Evolutionary conservation across 2,888 invertebrate genomes (phyloP).

Genomic region (Xanthostigma xanthostigma): DNA sequence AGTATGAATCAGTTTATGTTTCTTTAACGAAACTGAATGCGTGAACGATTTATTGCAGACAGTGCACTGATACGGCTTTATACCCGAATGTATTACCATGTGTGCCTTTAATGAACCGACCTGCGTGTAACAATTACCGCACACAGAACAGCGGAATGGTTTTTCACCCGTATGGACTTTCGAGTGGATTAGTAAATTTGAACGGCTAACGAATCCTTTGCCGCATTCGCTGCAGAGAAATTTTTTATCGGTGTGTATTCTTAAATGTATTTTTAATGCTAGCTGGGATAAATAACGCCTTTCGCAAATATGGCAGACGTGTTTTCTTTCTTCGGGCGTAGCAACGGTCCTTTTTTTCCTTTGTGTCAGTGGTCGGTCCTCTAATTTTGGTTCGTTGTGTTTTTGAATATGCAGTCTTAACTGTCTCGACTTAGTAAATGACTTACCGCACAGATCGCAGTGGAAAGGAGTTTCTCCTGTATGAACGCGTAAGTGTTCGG

Average conservation of each 20-base stretch:
- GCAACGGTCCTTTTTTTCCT: too few species aligned
- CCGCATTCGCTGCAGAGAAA: constrained; percentile 12
- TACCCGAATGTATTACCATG: too few species aligned
- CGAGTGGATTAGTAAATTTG: constrained; percentile 5
- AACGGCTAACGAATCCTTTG: constrained; percentile 8
- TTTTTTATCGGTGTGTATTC: constrained; percentile 8
- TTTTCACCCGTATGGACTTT: constrained; percentile 20
- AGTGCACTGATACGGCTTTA: not conserved
- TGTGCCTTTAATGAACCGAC: too few species aligned
- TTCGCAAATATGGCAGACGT: constrained; percentile 8
- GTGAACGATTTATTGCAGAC: not conserved
- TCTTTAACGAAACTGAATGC: not conserved
- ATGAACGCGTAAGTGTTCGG: not conserved
- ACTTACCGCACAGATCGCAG: constrained; percentile 8
- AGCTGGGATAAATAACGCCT: constrained; percentile 6
- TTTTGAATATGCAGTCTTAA: constrained; percentile 3
- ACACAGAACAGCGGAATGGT: constrained; percentile 8
- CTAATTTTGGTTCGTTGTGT: too few species aligned
- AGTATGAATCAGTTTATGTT: constrained; percentile 1
- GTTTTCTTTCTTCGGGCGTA: not conserved
- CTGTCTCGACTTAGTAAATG: constrained; percentile 3
- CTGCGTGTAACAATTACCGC: too few species aligned
- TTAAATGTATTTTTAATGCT: constrained; percentile 5
- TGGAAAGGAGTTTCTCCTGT: constrained; percentile 1
- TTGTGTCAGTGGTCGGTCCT: too few species aligned